Conservation (phyloP, 35 echinoderm and acorn worm genomes). For the Stichopus chloronotus region DNA sequence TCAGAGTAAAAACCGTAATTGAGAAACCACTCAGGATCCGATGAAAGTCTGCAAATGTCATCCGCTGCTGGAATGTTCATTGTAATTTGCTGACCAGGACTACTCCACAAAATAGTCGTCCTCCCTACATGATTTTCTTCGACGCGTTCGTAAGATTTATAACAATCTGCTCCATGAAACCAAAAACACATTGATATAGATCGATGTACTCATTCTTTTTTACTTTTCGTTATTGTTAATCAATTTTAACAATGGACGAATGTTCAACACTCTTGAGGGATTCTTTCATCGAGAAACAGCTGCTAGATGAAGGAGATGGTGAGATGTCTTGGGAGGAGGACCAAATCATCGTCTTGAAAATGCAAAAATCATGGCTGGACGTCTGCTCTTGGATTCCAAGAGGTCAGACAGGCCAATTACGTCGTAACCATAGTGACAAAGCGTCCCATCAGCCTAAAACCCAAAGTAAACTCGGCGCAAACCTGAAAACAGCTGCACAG, state of each 20-base stretch:
- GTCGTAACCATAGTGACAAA: constrained; percentile 20
- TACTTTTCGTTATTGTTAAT: too few species aligned
- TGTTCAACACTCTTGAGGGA: constrained; percentile 32
- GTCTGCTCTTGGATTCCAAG: constrained; percentile 32
- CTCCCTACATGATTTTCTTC: too few species aligned
- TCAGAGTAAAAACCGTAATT: too few species aligned
- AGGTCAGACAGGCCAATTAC: not conserved
- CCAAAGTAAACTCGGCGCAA: not conserved
- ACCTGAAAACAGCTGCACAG: not conserved
- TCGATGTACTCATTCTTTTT: too few species aligned
- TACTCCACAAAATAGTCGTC: too few species aligned
- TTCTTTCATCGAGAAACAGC: constrained; percentile 31
- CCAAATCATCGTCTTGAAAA: not conserved
- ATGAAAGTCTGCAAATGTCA: too few species aligned
- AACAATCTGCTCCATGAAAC: too few species aligned
- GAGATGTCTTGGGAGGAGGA: not conserved
- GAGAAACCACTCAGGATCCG: too few species aligned
- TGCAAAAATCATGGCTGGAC: not conserved
- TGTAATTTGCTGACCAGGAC: too few species aligned
- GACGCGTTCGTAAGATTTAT: too few species aligned
- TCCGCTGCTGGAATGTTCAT: too few species aligned
- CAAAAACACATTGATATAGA: too few species aligned
- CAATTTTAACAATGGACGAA: constrained; percentile 18
- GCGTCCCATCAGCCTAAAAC: not conserved
- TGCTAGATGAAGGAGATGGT: not conserved